These are phyloP conservation scores for Magallana gigas DNA, from an alignment of 1,140 invertebrate species.

Conservation along the genomic window DNA sequence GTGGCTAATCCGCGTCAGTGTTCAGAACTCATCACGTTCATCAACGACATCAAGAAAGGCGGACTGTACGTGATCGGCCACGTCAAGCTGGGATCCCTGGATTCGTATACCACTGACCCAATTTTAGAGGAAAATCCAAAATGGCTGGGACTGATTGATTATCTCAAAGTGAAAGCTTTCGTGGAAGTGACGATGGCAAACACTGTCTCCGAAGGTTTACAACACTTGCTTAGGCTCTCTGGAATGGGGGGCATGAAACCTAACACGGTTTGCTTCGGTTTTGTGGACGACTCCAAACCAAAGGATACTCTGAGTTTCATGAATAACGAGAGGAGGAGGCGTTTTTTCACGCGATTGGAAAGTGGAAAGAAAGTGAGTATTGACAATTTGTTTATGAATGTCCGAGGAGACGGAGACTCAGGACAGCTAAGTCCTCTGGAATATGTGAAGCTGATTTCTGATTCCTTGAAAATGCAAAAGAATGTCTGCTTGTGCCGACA, in stretches of 20 bases:
- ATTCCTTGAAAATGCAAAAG: slow-evolving; percentile 93
- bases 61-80: slow-evolving; percentile 97
- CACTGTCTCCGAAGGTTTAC: slow-evolving; percentile 91
- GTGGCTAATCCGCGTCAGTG: slow-evolving; percentile 93
- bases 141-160: slow-evolving; percentile 93
- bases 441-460: slow-evolving; percentile 93
- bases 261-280: slow-evolving; percentile 93
- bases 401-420: slow-evolving; percentile 72
- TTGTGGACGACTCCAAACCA: slow-evolving; percentile 83
- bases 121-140: slow-evolving; percentile 86
- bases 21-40: slow-evolving; percentile 96
- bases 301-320: slow-evolving; percentile 63
- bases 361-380: slow-evolving; percentile 53
- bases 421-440: slow-evolving; percentile 81
- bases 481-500: slow-evolving; percentile 96
- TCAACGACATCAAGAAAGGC: slow-evolving; percentile 99
- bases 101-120: slow-evolving; percentile 67
- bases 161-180: slow-evolving; percentile 97
- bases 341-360: slow-evolving; percentile 64
- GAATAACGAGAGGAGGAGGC: slow-evolving; percentile 42
- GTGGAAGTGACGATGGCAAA: slow-evolving; percentile 94
- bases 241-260: slow-evolving; percentile 99
- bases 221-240: slow-evolving; percentile 93
- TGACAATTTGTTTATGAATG: slow-evolving; percentile 61
- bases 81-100: slow-evolving; percentile 84